Percentiles rank a stretch among this genome's conserved stretches.
These are phyloP conservation scores for Drosophila lutescens DNA, from an alignment of 2,888 invertebrate species.

Conservation along the genomic window DNA sequence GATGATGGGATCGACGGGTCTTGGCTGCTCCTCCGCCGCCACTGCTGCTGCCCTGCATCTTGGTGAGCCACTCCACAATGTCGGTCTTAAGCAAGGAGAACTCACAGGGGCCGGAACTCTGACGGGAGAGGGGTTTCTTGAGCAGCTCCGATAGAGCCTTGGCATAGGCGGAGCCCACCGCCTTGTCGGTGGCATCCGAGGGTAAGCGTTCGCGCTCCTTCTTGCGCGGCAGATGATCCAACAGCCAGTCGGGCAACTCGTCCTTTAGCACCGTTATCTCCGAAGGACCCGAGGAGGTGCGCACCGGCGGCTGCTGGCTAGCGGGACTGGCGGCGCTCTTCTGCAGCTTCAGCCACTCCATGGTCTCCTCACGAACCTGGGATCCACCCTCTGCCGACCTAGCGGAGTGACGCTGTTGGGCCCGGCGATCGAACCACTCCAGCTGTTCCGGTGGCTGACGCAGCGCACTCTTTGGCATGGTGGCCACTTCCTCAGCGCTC, in stretches of 20 bases:
- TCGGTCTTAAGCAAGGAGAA: slow-evolving; percentile 83
- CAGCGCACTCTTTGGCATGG: slow-evolving; percentile 71
- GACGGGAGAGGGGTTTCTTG: slow-evolving; percentile 83
- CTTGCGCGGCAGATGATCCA: slow-evolving; percentile 82
- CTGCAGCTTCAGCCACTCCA: slow-evolving; percentile 83
- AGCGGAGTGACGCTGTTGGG: slow-evolving; percentile 84
- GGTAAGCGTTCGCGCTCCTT: slow-evolving; percentile 76
- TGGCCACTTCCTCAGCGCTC: slow-evolving; percentile 69
- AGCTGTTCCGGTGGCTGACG: slow-evolving; percentile 77
- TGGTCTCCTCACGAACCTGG: slow-evolving; percentile 83
- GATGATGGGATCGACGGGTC: slow-evolving; percentile 77
- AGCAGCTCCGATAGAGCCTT: slow-evolving; percentile 82
- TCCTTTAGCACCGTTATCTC: slow-evolving; percentile 84
- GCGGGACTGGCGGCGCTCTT: slow-evolving; percentile 50
- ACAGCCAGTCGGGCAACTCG: slow-evolving; percentile 83
- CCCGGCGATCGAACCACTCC: slow-evolving; percentile 84
- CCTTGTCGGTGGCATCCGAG: slow-evolving; percentile 61
- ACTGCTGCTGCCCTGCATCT: slow-evolving; percentile 73
- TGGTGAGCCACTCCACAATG: slow-evolving; percentile 84
- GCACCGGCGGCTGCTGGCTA: slow-evolving; percentile 80
- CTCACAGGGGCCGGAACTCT: slow-evolving; percentile 84
- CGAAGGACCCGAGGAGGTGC: slow-evolving; percentile 84
- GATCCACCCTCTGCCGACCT: slow-evolving; percentile 83
- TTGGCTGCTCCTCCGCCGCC: slow-evolving; percentile 7
- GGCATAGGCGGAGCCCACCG: slow-evolving; percentile 77